Conservation (phyloP, 2,888 invertebrate genomes). For the Archaeoteleia sp. region DNA sequence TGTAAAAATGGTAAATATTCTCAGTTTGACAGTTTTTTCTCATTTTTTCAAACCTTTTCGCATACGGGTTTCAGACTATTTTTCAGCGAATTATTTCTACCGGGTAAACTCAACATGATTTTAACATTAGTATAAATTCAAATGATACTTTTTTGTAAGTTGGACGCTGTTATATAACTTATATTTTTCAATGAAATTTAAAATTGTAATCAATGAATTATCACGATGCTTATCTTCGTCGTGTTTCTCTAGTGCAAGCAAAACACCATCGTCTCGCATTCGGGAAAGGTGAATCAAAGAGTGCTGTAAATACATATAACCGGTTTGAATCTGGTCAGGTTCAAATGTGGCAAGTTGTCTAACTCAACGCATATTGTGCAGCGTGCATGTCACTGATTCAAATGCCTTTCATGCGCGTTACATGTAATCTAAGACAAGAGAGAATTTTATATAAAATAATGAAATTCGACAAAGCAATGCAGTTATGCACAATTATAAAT, state of each 20-base stretch:
- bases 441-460: too few relatives aligned
- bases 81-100: too few relatives aligned
- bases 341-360: slow-evolving; percentile 20
- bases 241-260: slow-evolving; percentile 1
- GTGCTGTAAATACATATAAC: slow-evolving; percentile 22
- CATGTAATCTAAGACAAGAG: neutral
- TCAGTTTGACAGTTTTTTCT: too few relatives aligned
- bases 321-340: slow-evolving; percentile 40
- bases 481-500: too few relatives aligned
- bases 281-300: slow-evolving; percentile 22
- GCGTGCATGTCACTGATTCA: slow-evolving; percentile 9
- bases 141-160: neutral
- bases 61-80: too few relatives aligned
- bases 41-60: too few relatives aligned
- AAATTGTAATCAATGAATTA: slow-evolving; percentile 10
- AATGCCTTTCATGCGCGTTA: slow-evolving; percentile 10
- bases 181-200: neutral
- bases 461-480: too few relatives aligned
- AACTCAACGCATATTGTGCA: slow-evolving; percentile 12
- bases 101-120: too few relatives aligned
- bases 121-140: too few relatives aligned
- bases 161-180: too few relatives aligned
- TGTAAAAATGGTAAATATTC: too few relatives aligned
- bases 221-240: slow-evolving; percentile 10
- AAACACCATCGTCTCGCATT: slow-evolving; percentile 3